phyloP scores from a whole-genome alignment of 2,888 invertebrate genomes.

The Drosophila multiciliata region DNA sequence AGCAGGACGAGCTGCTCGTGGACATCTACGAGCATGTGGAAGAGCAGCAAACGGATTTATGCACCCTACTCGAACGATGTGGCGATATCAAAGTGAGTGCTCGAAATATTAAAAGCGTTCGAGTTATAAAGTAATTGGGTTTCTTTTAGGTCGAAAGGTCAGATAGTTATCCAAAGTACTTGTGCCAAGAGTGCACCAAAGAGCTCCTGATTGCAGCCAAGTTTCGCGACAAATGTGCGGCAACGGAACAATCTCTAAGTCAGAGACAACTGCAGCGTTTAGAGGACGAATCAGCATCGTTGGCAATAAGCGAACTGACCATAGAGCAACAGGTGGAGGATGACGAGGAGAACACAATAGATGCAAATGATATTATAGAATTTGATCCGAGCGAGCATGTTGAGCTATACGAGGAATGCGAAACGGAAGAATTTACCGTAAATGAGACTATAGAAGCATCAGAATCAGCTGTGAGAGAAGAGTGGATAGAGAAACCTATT shows the following conservation, averaged over 20 bases:
- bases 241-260: slow-evolving; percentile 65
- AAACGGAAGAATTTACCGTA: slow-evolving; percentile 2
- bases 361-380: slow-evolving; percentile 35
- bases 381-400: slow-evolving; percentile 52
- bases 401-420: slow-evolving; percentile 29
- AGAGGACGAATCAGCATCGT: slow-evolving; percentile 1
- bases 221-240: slow-evolving; percentile 81
- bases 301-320: not conserved
- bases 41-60: slow-evolving; percentile 76
- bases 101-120: not conserved
- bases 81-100: slow-evolving; percentile 71
- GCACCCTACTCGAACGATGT: slow-evolving; percentile 74
- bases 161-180: slow-evolving; percentile 78
- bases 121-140: not conserved
- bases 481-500: not conserved
- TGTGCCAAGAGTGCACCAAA: slow-evolving; percentile 82
- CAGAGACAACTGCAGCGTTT: not conserved
- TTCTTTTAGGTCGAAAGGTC: slow-evolving; percentile 66
- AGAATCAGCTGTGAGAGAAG: not conserved
- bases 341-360: not conserved
- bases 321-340: not conserved
- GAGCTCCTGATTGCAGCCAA: slow-evolving; percentile 81
- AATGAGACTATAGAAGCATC: not conserved
- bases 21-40: slow-evolving; percentile 81
- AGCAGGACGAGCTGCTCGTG: slow-evolving; percentile 78